Conservation (phyloP, 2,113 vertebrate genomes). For the Onychostoma macrolepis region DNA sequence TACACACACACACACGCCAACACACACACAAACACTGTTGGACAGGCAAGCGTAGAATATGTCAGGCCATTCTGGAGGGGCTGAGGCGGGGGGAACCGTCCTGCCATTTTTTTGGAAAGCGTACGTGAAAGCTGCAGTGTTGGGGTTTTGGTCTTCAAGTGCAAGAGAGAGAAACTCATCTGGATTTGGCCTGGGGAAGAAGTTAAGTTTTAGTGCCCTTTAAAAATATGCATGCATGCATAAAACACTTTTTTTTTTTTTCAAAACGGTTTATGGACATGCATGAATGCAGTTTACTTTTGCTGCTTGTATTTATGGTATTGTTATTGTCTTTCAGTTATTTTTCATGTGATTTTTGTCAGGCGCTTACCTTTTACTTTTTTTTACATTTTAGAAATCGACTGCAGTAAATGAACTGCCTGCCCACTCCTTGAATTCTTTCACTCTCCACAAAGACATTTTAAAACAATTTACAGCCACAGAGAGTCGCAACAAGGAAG, state of each 20-base stretch:
- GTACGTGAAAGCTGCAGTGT: constrained; percentile 38
- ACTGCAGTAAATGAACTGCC: constrained; percentile 58
- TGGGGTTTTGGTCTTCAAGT: background rate
- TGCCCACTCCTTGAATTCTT: constrained; percentile 43
- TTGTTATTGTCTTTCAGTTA: background rate
- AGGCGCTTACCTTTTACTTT: no score
- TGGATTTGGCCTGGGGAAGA: constrained; percentile 17
- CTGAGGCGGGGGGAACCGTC: constrained; percentile 20
- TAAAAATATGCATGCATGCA: background rate
- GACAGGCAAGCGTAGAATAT: constrained; percentile 22
- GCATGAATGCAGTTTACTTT: no score
- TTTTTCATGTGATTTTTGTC: background rate
- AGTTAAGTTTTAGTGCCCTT: constrained; percentile 16
- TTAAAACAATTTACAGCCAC: constrained; percentile 69
- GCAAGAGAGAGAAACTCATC: background rate
- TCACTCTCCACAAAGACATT: constrained; percentile 55
- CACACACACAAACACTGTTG: constrained; percentile 28
- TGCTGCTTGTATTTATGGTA: background rate
- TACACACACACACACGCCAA: constrained; percentile 20
- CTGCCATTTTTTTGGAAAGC: constrained; percentile 40
- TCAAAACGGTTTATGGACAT: background rate
- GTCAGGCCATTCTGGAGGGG: constrained; percentile 34
- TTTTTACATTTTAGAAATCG: constrained; percentile 21
- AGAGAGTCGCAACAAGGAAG: constrained; percentile 68
- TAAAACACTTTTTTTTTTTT: background rate